These are phyloP conservation scores for Tetrapedia diversipes DNA, from an alignment of 2,888 invertebrate species.

Conservation along the genomic window DNA sequence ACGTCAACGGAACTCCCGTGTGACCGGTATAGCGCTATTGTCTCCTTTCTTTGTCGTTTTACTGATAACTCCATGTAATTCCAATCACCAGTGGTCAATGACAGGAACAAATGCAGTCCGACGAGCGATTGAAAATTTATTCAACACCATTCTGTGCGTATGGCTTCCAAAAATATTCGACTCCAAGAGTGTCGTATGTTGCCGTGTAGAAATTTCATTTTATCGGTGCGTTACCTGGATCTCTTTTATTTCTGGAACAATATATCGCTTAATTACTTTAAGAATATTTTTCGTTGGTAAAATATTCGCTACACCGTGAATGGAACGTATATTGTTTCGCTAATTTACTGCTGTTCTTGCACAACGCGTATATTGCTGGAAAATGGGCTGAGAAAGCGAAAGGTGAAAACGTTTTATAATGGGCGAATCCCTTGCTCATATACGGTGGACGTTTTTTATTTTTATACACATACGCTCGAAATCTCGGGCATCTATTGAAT, in stretches of 20 bases:
- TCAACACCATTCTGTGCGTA: conserved; percentile 8
- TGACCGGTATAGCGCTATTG: too few relatives aligned
- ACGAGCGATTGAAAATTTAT: conserved; percentile 27
- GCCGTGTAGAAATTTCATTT: conserved; percentile 32
- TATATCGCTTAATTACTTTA: conserved; percentile 30
- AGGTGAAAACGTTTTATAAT: neutral
- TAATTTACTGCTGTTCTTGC: conserved; percentile 1
- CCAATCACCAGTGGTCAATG: neutral
- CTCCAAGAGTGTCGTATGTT: conserved; percentile 23
- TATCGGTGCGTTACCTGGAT: conserved; percentile 17
- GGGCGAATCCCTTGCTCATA: neutral
- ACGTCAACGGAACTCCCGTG: conserved; percentile 4
- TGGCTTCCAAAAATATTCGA: conserved; percentile 27
- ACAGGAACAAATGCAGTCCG: conserved; percentile 10
- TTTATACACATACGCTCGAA: too few relatives aligned
- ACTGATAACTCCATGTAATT: neutral
- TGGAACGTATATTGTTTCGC: conserved; percentile 8
- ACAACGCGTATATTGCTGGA: neutral
- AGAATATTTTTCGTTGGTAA: conserved; percentile 18
- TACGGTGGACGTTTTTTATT: neutral
- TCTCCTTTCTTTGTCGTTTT: neutral
- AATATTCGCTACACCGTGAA: conserved; percentile 26
- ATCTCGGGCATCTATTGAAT: too few relatives aligned
- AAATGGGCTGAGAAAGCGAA: neutral
- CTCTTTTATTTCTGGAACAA: conserved; percentile 12